These are phyloP conservation scores for Tursiops truncatus DNA, from an alignment of 2,113 vertebrate species.

Conservation along the genomic window DNA sequence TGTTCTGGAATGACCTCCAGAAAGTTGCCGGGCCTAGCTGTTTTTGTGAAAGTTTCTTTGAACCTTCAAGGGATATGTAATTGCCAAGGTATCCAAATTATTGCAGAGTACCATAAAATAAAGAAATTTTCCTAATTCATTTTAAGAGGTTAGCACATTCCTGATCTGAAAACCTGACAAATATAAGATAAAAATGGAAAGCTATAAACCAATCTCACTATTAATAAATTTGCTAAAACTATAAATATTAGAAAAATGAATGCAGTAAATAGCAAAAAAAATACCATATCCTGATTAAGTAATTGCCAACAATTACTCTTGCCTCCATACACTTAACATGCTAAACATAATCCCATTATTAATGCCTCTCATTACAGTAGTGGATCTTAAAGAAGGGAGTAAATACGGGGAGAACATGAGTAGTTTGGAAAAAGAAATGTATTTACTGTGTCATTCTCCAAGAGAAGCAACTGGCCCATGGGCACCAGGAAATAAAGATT, in stretches of 20 bases:
- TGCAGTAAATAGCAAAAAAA: not conserved
- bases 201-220: not conserved
- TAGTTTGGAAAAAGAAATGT: not conserved
- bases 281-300: not conserved
- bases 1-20: conserved; percentile 8
- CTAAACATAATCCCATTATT: not conserved
- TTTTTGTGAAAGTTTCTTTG: not conserved
- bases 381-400: not conserved
- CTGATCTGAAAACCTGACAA: not conserved
- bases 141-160: not conserved
- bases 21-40: not conserved
- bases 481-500: not conserved
- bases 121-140: not conserved
- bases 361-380: not conserved
- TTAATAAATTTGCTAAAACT: conserved; percentile 25
- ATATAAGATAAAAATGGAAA: not conserved
- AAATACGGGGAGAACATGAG: not conserved
- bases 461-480: not conserved
- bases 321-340: not conserved
- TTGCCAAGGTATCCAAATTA: not conserved
- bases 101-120: not conserved
- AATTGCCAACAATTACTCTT: not conserved
- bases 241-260: conserved; percentile 20
- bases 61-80: not conserved
- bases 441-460: not conserved